Percentiles rank a stretch among this genome's conserved stretches.
Evolutionary conservation across 2,113 vertebrate species (phyloP).

Genomic region (Symphodus melops): DNA sequence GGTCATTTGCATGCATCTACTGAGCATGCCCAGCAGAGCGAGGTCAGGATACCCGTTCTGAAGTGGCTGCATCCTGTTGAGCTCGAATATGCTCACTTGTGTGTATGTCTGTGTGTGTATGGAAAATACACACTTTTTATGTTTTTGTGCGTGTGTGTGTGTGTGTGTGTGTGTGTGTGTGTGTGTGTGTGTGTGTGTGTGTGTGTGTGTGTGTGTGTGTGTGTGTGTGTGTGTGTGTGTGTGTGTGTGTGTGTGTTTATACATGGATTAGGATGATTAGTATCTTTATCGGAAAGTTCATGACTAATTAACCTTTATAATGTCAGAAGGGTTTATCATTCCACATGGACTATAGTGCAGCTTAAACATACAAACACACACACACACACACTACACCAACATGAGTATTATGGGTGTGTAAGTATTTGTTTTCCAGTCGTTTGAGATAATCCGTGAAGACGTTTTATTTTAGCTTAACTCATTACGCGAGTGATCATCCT

Average conservation of each 20-base stretch:
- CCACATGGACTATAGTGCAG: conserved; percentile 46
- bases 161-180: neutral
- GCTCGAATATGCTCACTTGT: conserved; percentile 1
- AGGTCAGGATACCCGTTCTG: conserved; percentile 55
- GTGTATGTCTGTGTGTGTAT: conserved; percentile 13
- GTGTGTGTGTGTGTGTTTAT: conserved; percentile 3
- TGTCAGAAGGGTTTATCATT: conserved; percentile 57
- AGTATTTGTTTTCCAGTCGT: conserved; percentile 35
- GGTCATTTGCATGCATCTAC: conserved; percentile 36
- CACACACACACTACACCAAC: neutral
- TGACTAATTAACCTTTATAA: conserved; percentile 71
- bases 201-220: conserved; percentile 6
- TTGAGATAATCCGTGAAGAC: conserved; percentile 24
- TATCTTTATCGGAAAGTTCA: conserved; percentile 56
- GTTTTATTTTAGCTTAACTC: neutral
- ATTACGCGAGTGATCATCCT: neutral
- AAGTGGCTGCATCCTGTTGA: conserved; percentile 45
- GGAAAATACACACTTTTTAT: neutral
- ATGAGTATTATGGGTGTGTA: conserved; percentile 4
- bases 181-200: neutral
- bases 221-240: too few relatives aligned
- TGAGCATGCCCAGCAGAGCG: conserved; percentile 62
- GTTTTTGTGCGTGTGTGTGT: conserved; percentile 21
- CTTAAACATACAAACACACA: conserved; percentile 12
- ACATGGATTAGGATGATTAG: conserved; percentile 42